phyloP scores from a whole-genome alignment of 2,888 invertebrate species.

The Alsophila aescularia region DNA sequence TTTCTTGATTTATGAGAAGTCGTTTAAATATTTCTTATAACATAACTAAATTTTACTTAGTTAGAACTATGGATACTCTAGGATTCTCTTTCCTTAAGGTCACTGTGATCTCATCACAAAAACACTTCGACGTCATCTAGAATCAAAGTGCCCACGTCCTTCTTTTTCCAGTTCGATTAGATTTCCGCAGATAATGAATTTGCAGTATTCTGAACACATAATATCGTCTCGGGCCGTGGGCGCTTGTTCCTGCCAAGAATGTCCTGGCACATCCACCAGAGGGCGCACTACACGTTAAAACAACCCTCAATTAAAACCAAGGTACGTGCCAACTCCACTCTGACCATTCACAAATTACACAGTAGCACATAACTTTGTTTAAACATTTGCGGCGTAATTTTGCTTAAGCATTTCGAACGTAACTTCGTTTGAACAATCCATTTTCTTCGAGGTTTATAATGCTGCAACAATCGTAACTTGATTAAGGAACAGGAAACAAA shows the following conservation, averaged over 20 bases:
- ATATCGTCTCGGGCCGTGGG: constrained; percentile 43
- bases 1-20: too few relatives aligned
- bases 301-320: constrained; percentile 67
- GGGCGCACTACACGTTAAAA: constrained; percentile 50
- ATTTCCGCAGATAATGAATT: constrained; percentile 60
- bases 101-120: not conserved
- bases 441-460: constrained; percentile 33
- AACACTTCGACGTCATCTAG: not conserved
- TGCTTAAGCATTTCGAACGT: constrained; percentile 34
- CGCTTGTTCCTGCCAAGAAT: constrained; percentile 61
- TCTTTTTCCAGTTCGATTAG: constrained; percentile 50
- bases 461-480: constrained; percentile 39
- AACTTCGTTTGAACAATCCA: constrained; percentile 41
- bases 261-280: constrained; percentile 43
- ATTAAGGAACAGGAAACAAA: constrained; percentile 43
- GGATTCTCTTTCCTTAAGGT: not conserved
- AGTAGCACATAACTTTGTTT: constrained; percentile 16
- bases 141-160: constrained; percentile 41
- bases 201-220: constrained; percentile 65
- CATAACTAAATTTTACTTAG: too few relatives aligned
- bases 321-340: constrained; percentile 45
- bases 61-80: not conserved
- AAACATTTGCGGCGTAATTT: constrained; percentile 17
- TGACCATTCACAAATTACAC: constrained; percentile 26
- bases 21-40: too few relatives aligned